phyloP scores from a whole-genome alignment of 92 coral and sea anemone genomes.

The Parazoanthus darwini region DNA sequence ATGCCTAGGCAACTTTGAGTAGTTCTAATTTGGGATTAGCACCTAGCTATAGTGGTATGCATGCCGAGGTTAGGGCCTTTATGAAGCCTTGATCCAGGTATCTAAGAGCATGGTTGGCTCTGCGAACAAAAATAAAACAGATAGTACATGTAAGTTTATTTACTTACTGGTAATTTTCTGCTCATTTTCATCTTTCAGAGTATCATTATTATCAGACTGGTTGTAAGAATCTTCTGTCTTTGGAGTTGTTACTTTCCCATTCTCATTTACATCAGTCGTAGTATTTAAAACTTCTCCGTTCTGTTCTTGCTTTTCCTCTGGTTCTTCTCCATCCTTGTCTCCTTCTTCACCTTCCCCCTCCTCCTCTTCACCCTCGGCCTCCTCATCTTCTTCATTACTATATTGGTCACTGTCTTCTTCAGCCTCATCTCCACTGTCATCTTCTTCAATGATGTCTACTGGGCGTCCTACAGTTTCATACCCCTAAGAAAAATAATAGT shows the following conservation, averaged over 20 bases:
- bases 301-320: slow-evolving; percentile 6
- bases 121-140: neutral
- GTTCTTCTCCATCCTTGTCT: neutral
- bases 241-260: slow-evolving; percentile 1
- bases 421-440: slow-evolving; percentile 16
- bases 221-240: neutral
- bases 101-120: too few relatives aligned
- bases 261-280: neutral
- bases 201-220: slow-evolving; percentile 2
- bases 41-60: too few relatives aligned
- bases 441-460: slow-evolving; percentile 14
- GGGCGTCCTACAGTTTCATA: slow-evolving; percentile 23
- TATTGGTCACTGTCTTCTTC: neutral
- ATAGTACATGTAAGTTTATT: neutral
- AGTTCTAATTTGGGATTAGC: too few relatives aligned
- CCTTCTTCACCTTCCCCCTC: neutral
- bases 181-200: slow-evolving; percentile 1
- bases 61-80: too few relatives aligned
- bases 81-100: too few relatives aligned
- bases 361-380: neutral
- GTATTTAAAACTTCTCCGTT: slow-evolving; percentile 28
- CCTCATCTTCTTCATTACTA: neutral
- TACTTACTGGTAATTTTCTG: neutral
- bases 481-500: neutral
- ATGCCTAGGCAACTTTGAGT: too few relatives aligned